These are phyloP conservation scores for Limnothrissa miodon DNA, from an alignment of 2,113 vertebrate genomes.

Conservation along the genomic window DNA sequence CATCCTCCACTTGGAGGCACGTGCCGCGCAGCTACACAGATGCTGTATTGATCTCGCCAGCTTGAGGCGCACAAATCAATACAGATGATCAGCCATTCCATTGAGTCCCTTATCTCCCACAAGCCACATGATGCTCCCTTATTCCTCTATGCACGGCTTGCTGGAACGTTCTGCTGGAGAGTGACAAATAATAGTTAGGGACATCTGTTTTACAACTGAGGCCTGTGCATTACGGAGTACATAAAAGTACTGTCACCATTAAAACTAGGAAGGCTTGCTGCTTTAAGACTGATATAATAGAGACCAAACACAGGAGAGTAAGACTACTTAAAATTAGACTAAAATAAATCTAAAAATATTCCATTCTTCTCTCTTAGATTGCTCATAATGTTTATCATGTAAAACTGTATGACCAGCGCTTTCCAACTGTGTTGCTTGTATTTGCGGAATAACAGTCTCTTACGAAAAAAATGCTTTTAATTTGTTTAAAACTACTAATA, in stretches of 20 bases:
- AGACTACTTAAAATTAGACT: too few species aligned
- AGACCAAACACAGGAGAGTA: neutral
- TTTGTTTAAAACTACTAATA: too few species aligned
- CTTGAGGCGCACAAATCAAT: conserved; percentile 65
- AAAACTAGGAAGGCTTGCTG: neutral
- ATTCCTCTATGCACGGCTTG: conserved; percentile 25
- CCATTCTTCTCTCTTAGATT: too few species aligned
- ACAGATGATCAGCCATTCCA: conserved; percentile 70
- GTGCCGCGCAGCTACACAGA: conserved; percentile 66
- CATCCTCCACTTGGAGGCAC: conserved; percentile 63
- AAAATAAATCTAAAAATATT: too few species aligned
- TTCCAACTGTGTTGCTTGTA: too few species aligned
- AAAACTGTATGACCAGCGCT: too few species aligned
- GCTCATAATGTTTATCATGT: too few species aligned
- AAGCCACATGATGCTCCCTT: conserved; percentile 56
- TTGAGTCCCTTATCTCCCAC: conserved; percentile 53
- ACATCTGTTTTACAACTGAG: conserved; percentile 8
- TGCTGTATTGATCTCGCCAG: conserved; percentile 71
- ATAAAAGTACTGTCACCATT: neutral
- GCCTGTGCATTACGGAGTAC: neutral
- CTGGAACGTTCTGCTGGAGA: neutral
- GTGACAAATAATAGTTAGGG: neutral
- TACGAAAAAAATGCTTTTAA: too few species aligned
- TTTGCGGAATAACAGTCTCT: too few species aligned
- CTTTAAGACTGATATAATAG: neutral